A percentile compares a stretch with the other conserved stretches of the same genome.
Conservation (phyloP, 2,888 invertebrate species). For the Hydriomena furcata region DNA sequence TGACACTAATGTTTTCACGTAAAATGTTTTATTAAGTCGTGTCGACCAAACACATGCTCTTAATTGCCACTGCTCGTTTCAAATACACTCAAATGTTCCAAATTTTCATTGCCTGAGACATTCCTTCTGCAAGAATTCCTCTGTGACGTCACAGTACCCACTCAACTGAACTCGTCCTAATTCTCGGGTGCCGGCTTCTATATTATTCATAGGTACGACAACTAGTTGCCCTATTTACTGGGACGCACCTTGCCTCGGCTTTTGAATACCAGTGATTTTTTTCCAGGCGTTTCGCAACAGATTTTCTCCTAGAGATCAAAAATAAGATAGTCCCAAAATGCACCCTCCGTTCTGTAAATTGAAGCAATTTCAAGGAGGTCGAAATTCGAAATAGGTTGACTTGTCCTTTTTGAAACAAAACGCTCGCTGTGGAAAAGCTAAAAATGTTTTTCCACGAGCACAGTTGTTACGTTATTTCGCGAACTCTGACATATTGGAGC, state of each 20-base stretch:
- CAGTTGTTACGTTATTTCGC: background rate
- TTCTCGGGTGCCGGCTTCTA: slow-evolving; percentile 40
- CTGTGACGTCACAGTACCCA: slow-evolving; percentile 17
- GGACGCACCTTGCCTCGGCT: slow-evolving; percentile 5
- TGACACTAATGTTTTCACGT: background rate
- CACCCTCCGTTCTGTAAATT: background rate
- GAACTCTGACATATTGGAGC: background rate
- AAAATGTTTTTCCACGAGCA: background rate
- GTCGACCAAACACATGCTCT: background rate
- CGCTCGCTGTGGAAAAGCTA: background rate
- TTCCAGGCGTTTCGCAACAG: background rate
- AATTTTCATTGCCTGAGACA: slow-evolving; percentile 10
- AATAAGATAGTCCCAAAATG: background rate
- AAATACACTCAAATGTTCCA: slow-evolving; percentile 2
- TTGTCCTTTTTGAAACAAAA: background rate
- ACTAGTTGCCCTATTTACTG: slow-evolving; percentile 28
- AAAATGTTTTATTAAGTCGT: slow-evolving; percentile 1
- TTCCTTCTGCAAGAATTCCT: slow-evolving; percentile 15
- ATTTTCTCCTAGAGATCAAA: background rate
- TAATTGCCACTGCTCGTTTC: slow-evolving; percentile 7
- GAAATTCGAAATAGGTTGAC: too few relatives aligned
- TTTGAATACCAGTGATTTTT: background rate
- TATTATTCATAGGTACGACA: slow-evolving; percentile 37
- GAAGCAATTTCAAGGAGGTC: too few relatives aligned
- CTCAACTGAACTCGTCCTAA: slow-evolving; percentile 41